These are phyloP conservation scores for Netelia virgata DNA, from an alignment of 2,888 invertebrate species.

Conservation along the genomic window DNA sequence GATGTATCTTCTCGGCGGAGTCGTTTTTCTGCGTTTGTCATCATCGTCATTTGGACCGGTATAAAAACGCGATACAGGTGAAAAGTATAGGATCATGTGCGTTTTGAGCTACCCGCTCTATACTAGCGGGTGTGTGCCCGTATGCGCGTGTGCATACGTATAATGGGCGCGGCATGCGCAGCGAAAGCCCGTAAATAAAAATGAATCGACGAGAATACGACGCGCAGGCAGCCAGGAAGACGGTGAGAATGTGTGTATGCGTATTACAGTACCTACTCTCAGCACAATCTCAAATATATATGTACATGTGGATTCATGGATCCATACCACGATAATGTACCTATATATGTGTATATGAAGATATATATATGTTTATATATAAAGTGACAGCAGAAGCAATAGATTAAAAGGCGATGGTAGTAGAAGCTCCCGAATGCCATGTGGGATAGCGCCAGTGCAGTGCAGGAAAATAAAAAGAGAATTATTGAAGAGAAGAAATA, in stretches of 20 bases:
- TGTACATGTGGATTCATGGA: neutral
- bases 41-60: constrained; percentile 52
- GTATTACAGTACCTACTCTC: neutral
- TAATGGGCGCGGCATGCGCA: constrained; percentile 20
- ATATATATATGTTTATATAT: constrained; percentile 1
- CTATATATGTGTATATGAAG: neutral
- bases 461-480: constrained; percentile 78
- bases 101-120: neutral
- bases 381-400: constrained; percentile 57
- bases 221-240: constrained; percentile 58
- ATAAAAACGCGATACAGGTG: neutral
- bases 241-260: constrained; percentile 39
- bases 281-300: neutral
- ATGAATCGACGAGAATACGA: constrained; percentile 74
- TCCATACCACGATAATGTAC: constrained; percentile 11
- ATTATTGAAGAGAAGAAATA: constrained; percentile 80
- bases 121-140: neutral
- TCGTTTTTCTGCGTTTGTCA: constrained; percentile 20
- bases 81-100: constrained; percentile 8
- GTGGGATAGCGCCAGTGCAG: constrained; percentile 33
- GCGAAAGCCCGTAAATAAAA: constrained; percentile 79
- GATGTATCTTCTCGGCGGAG: constrained; percentile 5
- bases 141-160: constrained; percentile 7
- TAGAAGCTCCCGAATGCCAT: constrained; percentile 59
- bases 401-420: constrained; percentile 74